A percentile compares a stretch with the other conserved stretches of the same genome.
phyloP scores from a whole-genome alignment of 2,113 vertebrate species.

The Dipodomys merriami region DNA sequence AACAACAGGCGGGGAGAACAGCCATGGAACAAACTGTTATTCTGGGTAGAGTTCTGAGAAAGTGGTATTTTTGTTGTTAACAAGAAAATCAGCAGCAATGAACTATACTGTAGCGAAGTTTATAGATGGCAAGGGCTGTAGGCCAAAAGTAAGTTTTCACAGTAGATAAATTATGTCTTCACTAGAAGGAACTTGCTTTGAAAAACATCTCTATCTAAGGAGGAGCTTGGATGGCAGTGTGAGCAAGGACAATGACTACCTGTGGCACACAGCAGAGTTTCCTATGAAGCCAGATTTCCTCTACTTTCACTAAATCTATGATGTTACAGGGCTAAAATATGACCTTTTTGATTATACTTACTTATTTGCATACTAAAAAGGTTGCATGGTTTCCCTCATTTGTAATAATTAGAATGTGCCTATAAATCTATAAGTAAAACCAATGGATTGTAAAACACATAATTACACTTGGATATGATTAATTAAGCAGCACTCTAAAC shows the following conservation, averaged over 20 bases:
- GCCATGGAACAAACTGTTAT: background rate
- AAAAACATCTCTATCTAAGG: background rate
- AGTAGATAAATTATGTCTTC: background rate
- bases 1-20: slow-evolving; percentile 9
- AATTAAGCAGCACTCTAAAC: too few relatives aligned
- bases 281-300: background rate
- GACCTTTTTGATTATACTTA: background rate
- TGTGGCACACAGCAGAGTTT: too few relatives aligned
- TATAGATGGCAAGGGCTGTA: background rate
- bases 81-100: slow-evolving; percentile 11
- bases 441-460: too few relatives aligned
- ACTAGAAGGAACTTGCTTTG: background rate
- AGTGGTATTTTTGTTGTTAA: background rate
- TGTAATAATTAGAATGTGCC: too few relatives aligned
- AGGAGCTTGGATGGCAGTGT: background rate
- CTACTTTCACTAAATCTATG: background rate
- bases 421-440: too few relatives aligned
- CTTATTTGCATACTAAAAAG: background rate
- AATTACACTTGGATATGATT: too few relatives aligned
- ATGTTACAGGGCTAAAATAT: background rate
- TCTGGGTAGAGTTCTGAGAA: slow-evolving; percentile 60
- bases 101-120: background rate
- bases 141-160: background rate
- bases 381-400: too few relatives aligned
- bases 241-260: too few relatives aligned